Base-by-base conservation (phyloP, 2,797 vertebrate species). In the Diplodus sargus region DNA sequence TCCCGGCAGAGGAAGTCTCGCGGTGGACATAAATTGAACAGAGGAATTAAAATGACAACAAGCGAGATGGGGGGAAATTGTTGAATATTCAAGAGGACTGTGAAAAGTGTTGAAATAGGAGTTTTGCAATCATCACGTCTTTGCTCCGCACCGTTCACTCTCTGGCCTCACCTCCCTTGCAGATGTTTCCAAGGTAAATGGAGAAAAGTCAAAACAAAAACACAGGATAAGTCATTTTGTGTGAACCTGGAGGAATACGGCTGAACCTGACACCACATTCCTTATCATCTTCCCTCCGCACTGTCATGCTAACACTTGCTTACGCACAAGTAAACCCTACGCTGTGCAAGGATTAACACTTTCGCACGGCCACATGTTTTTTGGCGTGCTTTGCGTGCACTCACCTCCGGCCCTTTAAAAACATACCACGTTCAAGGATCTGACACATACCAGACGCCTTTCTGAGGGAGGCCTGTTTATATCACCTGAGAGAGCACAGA, bases 11-110 rank as follows among this genome's bases (percentile, higher is more conserved):
- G 18, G 58, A 85, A 79, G 47, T 75, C 83, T 70, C 14, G 28
- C 85, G 76, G 76, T 68, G 75, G 76, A 81, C 63, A 66, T 90
- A 83, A 92, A 90, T 85, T 63, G 8, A 72, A 68, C 49, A 28
- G 60, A 73, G 18, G 65, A 76, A 64, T 83, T 71, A 48, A 80
- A 85, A 87, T 48, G 83, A 83, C 82, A 60, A 53, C n/a, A 59
- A 43, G 47, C 39, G 77, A 83, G 74, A 48, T 53, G 75, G 81
- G 86, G 86, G 73, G 83, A 88, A 81, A 86, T 79, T 72, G 74
- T 49, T 54, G 10, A 74, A 75, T 20, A 53, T 53, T 60, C 22
- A 59, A 61, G 81, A 89, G 81, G 76, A 77, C 62, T 73, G 57
- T 71, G 69, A 67, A 83, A 73, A 52, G 70, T 70, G 61, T 70